Percentiles rank a stretch among this genome's conserved stretches.
These are phyloP conservation scores for Nemopilema nomurai DNA, from an alignment of 30 jellyfish, hydroid and myxozoan genomes.

Conservation along the genomic window DNA sequence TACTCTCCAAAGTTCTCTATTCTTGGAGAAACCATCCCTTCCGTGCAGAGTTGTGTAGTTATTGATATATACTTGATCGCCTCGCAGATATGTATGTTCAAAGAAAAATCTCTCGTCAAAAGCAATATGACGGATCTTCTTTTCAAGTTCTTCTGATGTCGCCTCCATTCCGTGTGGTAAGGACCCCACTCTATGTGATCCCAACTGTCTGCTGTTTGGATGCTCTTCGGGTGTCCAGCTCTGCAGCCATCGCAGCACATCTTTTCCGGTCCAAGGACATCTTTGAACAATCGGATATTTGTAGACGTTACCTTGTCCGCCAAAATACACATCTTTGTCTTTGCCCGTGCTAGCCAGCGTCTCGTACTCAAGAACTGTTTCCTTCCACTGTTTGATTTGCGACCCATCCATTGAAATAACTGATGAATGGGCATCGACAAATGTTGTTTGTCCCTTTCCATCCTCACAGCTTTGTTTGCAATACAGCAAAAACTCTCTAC, in stretches of 20 bases:
- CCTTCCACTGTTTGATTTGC: conserved; percentile 32
- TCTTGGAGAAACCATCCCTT: conserved; percentile 28
- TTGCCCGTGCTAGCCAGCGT: neutral
- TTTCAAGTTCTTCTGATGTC: conserved; percentile 32
- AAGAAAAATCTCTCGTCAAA: conserved; percentile 40
- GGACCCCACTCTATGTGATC: neutral
- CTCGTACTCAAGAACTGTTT: conserved; percentile 22
- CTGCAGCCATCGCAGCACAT: conserved; percentile 55
- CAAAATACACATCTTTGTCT: conserved; percentile 38
- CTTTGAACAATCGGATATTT: conserved; percentile 35
- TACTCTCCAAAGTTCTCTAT: conserved; percentile 59
- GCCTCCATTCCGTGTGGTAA: neutral
- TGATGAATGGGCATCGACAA: conserved; percentile 42
- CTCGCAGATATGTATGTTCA: conserved; percentile 38
- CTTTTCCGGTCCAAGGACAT: conserved; percentile 65
- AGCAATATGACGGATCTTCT: conserved; percentile 9
- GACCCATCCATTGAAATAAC: conserved; percentile 30
- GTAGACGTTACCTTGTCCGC: conserved; percentile 34
- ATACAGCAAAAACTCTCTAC: conserved; percentile 55
- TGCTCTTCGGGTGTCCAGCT: conserved; percentile 41
- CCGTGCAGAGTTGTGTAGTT: conserved; percentile 63
- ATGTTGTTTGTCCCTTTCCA: conserved; percentile 38
- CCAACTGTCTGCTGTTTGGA: conserved; percentile 30
- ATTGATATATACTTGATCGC: conserved; percentile 53
- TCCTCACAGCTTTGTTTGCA: neutral